Conservation (phyloP, 2,888 invertebrate genomes). For the Andrena marginata region DNA sequence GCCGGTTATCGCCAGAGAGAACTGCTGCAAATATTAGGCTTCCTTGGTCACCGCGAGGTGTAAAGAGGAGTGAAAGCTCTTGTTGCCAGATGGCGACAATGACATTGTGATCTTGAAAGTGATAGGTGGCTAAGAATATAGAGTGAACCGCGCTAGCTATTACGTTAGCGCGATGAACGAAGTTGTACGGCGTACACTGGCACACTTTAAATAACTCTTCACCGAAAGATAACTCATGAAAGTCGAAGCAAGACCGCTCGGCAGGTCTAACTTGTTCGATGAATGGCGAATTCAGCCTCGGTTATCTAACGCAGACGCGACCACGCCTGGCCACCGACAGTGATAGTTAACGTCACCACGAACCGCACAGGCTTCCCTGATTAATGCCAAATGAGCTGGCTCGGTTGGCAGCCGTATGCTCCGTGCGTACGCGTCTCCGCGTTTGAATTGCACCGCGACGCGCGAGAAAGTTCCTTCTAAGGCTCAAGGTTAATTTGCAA, state of each 20-base stretch:
- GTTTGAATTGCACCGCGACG: constrained; percentile 27
- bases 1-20: background rate
- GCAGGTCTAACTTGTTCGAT: too few species aligned
- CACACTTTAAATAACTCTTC: constrained; percentile 1
- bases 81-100: constrained; percentile 70
- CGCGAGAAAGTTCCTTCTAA: constrained; percentile 55
- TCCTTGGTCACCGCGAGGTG: constrained; percentile 65
- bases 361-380: constrained; percentile 4
- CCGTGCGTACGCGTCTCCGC: background rate
- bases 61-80: constrained; percentile 72
- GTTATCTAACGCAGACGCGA: too few species aligned
- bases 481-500: constrained; percentile 51
- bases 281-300: background rate
- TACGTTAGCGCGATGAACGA: background rate
- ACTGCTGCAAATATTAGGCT: background rate
- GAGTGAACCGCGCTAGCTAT: background rate
- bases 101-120: constrained; percentile 65
- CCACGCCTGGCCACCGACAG: background rate
- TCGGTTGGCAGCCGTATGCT: background rate
- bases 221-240: background rate
- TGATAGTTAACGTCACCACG: background rate
- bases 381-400: background rate
- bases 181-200: background rate
- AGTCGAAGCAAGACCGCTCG: too few species aligned
- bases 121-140: constrained; percentile 1